phyloP scores from a whole-genome alignment of 2,888 invertebrate species.

The Panzeria rudis region DNA sequence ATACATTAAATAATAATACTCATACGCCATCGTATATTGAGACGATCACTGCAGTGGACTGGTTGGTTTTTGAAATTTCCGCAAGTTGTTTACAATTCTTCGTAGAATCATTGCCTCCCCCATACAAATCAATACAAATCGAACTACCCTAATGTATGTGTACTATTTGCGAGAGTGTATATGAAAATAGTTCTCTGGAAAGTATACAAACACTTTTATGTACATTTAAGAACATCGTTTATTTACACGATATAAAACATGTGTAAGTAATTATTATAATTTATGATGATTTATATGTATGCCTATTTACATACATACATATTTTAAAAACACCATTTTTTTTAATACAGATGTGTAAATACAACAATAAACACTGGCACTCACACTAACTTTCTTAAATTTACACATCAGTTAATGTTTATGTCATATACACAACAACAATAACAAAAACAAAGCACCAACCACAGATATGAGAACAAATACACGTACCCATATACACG shows the following conservation, averaged over 20 bases:
- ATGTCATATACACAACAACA: constrained; percentile 57
- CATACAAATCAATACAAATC: no score
- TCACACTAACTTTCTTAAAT: constrained; percentile 10
- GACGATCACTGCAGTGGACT: no score
- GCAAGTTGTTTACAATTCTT: no score
- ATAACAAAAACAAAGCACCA: constrained; percentile 9
- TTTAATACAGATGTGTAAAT: constrained; percentile 24
- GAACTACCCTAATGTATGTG: no score
- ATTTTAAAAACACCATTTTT: constrained; percentile 44
- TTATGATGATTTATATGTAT: constrained; percentile 67
- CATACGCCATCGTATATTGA: no score
- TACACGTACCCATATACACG: not conserved
- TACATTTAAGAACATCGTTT: constrained; percentile 61
- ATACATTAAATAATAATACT: no score
- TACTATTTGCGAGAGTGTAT: not conserved
- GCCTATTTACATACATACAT: no score
- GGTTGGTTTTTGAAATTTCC: no score
- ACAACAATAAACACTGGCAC: constrained; percentile 19
- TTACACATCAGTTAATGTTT: constrained; percentile 66
- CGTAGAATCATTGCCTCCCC: no score
- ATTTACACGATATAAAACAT: constrained; percentile 63
- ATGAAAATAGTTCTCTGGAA: constrained; percentile 1
- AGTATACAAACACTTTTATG: constrained; percentile 18
- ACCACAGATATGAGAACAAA: constrained; percentile 20
- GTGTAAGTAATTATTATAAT: constrained; percentile 71